phyloP scores from a whole-genome alignment of 2,888 invertebrate species.

The Hecatera dysodea region DNA sequence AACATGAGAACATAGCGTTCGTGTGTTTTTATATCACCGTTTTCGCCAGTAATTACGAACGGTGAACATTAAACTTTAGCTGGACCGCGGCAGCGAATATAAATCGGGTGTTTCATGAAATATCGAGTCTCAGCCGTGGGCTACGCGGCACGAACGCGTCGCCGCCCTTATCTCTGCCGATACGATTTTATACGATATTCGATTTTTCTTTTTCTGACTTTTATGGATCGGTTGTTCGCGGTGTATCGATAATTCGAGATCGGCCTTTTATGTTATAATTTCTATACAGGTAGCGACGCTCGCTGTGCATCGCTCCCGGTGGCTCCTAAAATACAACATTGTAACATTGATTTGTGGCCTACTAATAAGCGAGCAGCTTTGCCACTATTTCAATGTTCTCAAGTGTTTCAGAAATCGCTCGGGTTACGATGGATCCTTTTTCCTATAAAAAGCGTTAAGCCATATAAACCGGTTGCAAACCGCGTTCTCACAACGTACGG shows the following conservation, averaged over 20 bases:
- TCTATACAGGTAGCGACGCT: constrained; percentile 72
- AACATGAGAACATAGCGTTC: constrained; percentile 58
- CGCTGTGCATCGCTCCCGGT: constrained; percentile 62
- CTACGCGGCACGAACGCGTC: constrained; percentile 84
- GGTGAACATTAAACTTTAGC: constrained; percentile 86
- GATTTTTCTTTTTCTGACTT: constrained; percentile 88
- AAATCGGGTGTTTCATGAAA: constrained; percentile 90
- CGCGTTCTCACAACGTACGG: constrained; percentile 81
- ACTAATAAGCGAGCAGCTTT: constrained; percentile 61
- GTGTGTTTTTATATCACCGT: constrained; percentile 76
- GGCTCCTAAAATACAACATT: constrained; percentile 65
- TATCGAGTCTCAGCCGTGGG: constrained; percentile 88
- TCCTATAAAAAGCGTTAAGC: constrained; percentile 84
- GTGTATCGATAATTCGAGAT: constrained; percentile 88
- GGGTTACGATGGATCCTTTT: constrained; percentile 77
- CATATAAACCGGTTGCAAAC: constrained; percentile 82
- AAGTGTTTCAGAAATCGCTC: constrained; percentile 75
- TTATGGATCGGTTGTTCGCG: constrained; percentile 89
- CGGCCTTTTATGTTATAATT: constrained; percentile 82
- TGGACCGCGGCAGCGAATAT: constrained; percentile 85
- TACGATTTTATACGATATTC: constrained; percentile 89
- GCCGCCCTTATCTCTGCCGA: constrained; percentile 87
- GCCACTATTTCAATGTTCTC: constrained; percentile 64
- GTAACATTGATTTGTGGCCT: constrained; percentile 55
- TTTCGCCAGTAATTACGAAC: constrained; percentile 85